Evolutionary conservation across 1,140 invertebrate genomes (phyloP).

Genomic region (Cydia splendana): DNA sequence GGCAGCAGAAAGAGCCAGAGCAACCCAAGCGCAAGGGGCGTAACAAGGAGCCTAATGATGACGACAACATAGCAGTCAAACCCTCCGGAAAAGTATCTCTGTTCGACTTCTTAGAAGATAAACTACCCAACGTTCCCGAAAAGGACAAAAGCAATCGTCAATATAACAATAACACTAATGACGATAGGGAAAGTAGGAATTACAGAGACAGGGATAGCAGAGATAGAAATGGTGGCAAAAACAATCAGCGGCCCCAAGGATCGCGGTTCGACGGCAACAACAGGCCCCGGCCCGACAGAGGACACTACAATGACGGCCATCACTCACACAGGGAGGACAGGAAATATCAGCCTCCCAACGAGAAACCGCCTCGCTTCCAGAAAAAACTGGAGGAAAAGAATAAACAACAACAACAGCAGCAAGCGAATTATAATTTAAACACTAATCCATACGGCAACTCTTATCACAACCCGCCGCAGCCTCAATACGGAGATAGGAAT

Average conservation of each 20-base stretch:
- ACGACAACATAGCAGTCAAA: slow-evolving; percentile 83
- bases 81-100: slow-evolving; percentile 91
- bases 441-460: slow-evolving; percentile 61
- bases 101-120: slow-evolving; percentile 93
- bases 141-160: slow-evolving; percentile 66
- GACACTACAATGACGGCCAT: slow-evolving; percentile 42
- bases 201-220: slow-evolving; percentile 31
- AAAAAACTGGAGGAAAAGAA: slow-evolving; percentile 76
- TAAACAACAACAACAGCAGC: slow-evolving; percentile 66
- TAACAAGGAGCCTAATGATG: slow-evolving; percentile 79
- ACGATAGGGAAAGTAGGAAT: slow-evolving; percentile 63
- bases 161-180: slow-evolving; percentile 47
- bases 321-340: slow-evolving; percentile 65
- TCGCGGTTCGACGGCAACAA: slow-evolving; percentile 63
- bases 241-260: slow-evolving; percentile 56
- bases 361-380: slow-evolving; percentile 78
- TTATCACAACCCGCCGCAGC: slow-evolving; percentile 55
- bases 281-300: slow-evolving; percentile 59
- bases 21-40: slow-evolving; percentile 78
- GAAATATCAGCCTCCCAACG: slow-evolving; percentile 70
- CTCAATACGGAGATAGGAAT: slow-evolving; percentile 57
- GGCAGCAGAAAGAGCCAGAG: slow-evolving; percentile 66
- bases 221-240: slow-evolving; percentile 58
- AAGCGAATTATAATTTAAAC: slow-evolving; percentile 51
- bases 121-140: slow-evolving; percentile 84